phyloP scores from a whole-genome alignment of 2,888 invertebrate species.

The Hydropsyche betteni region DNA sequence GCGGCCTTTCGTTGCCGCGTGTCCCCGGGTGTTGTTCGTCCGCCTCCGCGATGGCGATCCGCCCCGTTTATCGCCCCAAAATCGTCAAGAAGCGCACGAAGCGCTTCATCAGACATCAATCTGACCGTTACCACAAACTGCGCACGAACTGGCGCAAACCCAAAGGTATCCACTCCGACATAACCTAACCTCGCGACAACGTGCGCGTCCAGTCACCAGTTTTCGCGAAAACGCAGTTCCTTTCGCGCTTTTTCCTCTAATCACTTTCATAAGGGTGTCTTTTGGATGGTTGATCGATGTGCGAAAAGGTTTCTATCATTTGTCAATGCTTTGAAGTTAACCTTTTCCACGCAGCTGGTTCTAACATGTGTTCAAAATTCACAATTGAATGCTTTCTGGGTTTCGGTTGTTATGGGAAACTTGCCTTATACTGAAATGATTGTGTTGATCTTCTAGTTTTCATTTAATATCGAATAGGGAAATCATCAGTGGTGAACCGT shows the following conservation, averaged over 20 bases:
- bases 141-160: conserved; percentile 99
- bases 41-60: conserved; percentile 75
- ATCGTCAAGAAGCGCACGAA: conserved; percentile 98
- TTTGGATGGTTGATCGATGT: neutral
- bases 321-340: no score
- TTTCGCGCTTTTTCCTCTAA: neutral
- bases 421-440: no score
- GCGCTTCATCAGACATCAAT: conserved; percentile 98
- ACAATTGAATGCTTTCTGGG: no score
- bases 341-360: no score
- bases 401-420: no score
- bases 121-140: conserved; percentile 96
- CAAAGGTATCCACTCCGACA: conserved; percentile 70
- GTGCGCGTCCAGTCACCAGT: neutral
- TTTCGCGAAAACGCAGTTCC: no score
- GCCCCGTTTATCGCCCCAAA: conserved; percentile 87
- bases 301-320: no score
- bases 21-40: neutral
- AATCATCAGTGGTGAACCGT: no score
- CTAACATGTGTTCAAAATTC: no score
- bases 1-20: conserved; percentile 3
- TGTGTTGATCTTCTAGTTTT: no score
- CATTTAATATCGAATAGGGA: no score
- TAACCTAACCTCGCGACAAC: neutral
- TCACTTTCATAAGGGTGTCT: neutral